These are phyloP conservation scores for Melipona bicolor DNA, from an alignment of 2,888 invertebrate species.

Conservation along the genomic window DNA sequence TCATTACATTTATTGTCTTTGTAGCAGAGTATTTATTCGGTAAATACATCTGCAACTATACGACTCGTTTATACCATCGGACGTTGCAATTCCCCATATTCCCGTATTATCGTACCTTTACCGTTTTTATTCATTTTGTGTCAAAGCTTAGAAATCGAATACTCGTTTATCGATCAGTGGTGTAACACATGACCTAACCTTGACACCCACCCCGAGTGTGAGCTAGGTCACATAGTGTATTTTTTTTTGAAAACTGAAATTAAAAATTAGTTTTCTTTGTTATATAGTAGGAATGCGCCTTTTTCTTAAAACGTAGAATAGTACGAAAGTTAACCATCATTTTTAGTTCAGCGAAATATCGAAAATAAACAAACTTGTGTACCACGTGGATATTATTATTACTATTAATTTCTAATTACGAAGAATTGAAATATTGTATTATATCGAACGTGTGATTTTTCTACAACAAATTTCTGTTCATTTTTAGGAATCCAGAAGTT, in stretches of 20 bases:
- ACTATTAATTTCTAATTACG: not conserved
- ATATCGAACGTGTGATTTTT: not conserved
- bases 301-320: not conserved
- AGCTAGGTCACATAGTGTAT: conserved; percentile 33
- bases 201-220: conserved; percentile 69
- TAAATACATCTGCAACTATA: conserved; percentile 80
- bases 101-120: not conserved
- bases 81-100: not conserved
- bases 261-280: not conserved
- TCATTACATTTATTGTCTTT: conserved; percentile 88
- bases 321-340: not conserved
- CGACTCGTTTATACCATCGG: not conserved
- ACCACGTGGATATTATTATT: conserved; percentile 29
- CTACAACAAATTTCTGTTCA: not conserved
- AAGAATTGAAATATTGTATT: not conserved
- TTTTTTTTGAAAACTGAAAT: not conserved
- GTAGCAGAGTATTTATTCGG: conserved; percentile 89
- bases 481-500: conserved; percentile 77
- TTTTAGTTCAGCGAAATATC: conserved; percentile 1
- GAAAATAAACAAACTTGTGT: conserved; percentile 30
- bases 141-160: conserved; percentile 36
- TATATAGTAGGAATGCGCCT: not conserved
- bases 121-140: not conserved
- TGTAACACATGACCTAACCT: conserved; percentile 79
- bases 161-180: conserved; percentile 76